A percentile compares a stretch with the other conserved stretches of the same genome.
Conservation (phyloP, 64 coral and sea anemone species). For the Stylophora pistillata region DNA sequence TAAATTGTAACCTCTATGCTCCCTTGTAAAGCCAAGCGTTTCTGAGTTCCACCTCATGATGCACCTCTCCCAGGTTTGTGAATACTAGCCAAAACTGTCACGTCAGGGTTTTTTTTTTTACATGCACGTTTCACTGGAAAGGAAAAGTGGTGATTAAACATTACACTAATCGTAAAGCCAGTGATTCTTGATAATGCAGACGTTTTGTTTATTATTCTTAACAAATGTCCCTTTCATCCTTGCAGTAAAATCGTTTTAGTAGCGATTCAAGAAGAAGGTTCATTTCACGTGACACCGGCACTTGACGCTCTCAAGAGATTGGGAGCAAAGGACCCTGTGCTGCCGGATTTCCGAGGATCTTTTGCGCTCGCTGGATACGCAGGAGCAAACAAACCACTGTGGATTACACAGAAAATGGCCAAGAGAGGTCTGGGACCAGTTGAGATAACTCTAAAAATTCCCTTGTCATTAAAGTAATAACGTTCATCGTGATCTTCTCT, state of each 20-base stretch:
- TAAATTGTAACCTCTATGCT: too few species aligned
- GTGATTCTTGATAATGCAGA: not conserved
- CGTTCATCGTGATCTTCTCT: not conserved
- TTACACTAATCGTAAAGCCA: not conserved
- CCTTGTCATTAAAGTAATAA: conserved; percentile 1
- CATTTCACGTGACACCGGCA: not conserved
- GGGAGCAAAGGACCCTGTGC: conserved; percentile 11
- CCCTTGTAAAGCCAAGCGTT: too few species aligned
- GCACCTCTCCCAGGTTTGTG: too few species aligned
- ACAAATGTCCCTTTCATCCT: conserved; percentile 17
- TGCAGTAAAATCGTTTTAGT: conserved; percentile 51
- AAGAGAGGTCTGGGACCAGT: conserved; percentile 18
- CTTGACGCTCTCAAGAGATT: conserved; percentile 36
- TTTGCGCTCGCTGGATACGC: conserved; percentile 27
- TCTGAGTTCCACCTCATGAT: too few species aligned
- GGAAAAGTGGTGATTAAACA: not conserved
- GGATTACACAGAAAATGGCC: conserved; percentile 23
- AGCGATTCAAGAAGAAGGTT: conserved; percentile 46
- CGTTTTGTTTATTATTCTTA: not conserved
- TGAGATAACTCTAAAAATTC: conserved; percentile 22
- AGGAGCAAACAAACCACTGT: conserved; percentile 19
- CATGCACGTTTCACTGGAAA: not conserved
- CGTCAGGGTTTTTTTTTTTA: too few species aligned
- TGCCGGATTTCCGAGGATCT: not conserved
- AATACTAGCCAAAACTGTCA: too few species aligned